Evolutionary conservation across 2,797 vertebrate genomes (phyloP).

Genomic region (Myioborus miniatus): DNA sequence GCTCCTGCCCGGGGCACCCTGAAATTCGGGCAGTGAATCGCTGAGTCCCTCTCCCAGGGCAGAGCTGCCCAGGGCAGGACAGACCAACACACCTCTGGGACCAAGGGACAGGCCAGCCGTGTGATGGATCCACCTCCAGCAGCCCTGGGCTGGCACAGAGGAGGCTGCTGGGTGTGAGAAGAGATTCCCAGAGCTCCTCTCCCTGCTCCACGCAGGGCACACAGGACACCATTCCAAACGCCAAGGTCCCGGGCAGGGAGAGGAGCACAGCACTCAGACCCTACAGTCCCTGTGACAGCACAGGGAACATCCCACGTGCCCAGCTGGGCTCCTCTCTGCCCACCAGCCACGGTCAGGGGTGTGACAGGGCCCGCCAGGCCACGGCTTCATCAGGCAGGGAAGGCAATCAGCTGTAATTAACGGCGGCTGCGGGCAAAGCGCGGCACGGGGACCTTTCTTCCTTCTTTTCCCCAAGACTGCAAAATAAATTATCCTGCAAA

Average conservation of each 20-base stretch:
- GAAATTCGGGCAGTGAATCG: background rate
- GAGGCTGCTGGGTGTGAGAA: background rate
- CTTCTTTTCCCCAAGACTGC: constrained; percentile 79
- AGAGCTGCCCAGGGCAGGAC: background rate
- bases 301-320: accelerated
- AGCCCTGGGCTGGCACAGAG: accelerated
- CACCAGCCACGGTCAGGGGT: constrained; percentile 29
- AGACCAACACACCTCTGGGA: accelerated
- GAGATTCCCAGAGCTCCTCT: background rate
- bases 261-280: background rate
- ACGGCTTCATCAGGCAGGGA: constrained; percentile 79
- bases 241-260: background rate
- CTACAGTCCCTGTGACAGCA: accelerated
- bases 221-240: accelerated
- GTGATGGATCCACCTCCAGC: too few relatives aligned
- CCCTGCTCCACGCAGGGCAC: background rate
- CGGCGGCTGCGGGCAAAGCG: constrained; percentile 72
- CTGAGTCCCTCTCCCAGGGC: accelerated
- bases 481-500: constrained; percentile 89
- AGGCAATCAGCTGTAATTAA: constrained; percentile 88
- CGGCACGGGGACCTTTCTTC: constrained; percentile 45
- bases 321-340: background rate
- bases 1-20: accelerated
- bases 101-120: background rate
- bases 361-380: background rate